These are phyloP conservation scores for Polymixis flavicincta DNA, from an alignment of 2,888 invertebrate genomes.

Conservation along the genomic window DNA sequence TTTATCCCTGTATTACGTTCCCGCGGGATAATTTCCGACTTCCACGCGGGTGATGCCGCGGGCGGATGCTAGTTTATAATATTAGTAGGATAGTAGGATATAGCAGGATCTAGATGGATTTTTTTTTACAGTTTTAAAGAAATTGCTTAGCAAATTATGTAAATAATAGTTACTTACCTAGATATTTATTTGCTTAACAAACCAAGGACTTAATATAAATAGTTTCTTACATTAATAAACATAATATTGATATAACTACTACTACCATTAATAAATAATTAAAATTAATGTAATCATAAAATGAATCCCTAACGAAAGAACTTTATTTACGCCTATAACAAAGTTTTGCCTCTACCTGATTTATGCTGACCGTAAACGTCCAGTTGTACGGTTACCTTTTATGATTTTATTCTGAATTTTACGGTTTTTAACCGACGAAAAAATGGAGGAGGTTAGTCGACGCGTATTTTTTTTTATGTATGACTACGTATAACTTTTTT, in stretches of 20 bases:
- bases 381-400: conserved; percentile 64
- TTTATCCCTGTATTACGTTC: too few species aligned
- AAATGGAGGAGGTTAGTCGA: too few species aligned
- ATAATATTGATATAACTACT: neutral
- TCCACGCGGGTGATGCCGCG: too few species aligned
- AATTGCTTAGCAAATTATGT: neutral
- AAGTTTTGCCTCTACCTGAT: conserved; percentile 63
- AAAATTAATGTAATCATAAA: conserved; percentile 16
- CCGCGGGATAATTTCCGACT: too few species aligned
- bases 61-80: too few species aligned
- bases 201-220: neutral
- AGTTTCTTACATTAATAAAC: neutral
- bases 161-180: neutral
- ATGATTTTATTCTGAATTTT: conserved; percentile 65
- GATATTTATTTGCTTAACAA: neutral
- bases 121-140: neutral
- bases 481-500: too few species aligned
- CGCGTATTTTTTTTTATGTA: too few species aligned
- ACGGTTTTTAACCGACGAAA: too few species aligned
- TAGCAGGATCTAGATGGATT: too few species aligned
- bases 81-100: too few species aligned
- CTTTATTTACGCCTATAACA: conserved; percentile 63
- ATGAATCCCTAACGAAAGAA: conserved; percentile 43
- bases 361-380: conserved; percentile 63
- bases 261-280: too few species aligned